Percentiles rank a stretch among this genome's conserved stretches.
Evolutionary conservation across 1,140 invertebrate genomes (phyloP).

Genomic region (Euura lappo): DNA sequence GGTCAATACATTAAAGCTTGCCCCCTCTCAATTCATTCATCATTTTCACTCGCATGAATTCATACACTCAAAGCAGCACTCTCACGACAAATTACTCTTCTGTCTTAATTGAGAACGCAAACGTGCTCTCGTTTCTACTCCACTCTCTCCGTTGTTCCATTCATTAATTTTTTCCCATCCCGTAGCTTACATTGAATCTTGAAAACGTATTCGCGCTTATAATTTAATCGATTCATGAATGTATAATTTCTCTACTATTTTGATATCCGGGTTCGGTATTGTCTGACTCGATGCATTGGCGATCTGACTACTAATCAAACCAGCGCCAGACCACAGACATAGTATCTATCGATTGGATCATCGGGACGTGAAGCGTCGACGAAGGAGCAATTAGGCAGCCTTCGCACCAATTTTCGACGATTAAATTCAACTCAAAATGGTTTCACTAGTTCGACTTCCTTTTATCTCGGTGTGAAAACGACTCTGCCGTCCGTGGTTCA

Average conservation of each 20-base stretch:
- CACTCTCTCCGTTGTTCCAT: no score
- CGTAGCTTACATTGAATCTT: no score
- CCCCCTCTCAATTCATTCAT: neutral
- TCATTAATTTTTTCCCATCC: no score
- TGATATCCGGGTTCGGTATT: neutral
- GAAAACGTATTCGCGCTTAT: no score
- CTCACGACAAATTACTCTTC: neutral
- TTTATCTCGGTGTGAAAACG: neutral
- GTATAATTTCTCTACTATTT: no score
- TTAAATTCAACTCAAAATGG: neutral
- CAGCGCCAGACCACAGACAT: neutral
- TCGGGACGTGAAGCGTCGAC: neutral
- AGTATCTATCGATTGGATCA: conserved; percentile 12
- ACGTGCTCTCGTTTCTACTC: no score
- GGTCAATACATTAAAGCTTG: conserved; percentile 4
- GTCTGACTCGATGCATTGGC: neutral
- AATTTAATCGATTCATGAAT: no score
- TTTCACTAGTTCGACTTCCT: neutral
- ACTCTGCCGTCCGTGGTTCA: neutral
- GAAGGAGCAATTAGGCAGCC: neutral
- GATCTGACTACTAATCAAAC: neutral
- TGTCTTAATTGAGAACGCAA: neutral
- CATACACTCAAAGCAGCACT: neutral
- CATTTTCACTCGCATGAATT: neutral
- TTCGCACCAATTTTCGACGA: neutral